These are phyloP conservation scores for Phrixothrix hirtus DNA, from an alignment of 2,888 invertebrate genomes.

Conservation along the genomic window DNA sequence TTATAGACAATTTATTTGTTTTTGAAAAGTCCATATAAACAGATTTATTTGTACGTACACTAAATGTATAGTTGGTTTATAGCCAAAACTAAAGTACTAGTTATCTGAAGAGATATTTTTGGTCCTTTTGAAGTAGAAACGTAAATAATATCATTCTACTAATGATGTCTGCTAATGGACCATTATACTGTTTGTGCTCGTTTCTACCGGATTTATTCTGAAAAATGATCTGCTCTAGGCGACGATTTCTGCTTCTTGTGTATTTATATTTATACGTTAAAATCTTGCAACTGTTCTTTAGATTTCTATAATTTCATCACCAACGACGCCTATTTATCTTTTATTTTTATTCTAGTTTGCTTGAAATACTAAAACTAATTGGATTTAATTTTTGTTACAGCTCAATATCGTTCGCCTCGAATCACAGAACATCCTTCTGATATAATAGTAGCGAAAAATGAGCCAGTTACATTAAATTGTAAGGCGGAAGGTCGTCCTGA, in stretches of 20 bases:
- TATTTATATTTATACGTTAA: background rate
- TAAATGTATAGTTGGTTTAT: slow-evolving; percentile 8
- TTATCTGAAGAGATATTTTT: slow-evolving; percentile 20
- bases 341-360: no score
- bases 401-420: slow-evolving; percentile 85
- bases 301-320: no score
- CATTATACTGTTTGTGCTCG: slow-evolving; percentile 45
- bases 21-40: slow-evolving; percentile 3
- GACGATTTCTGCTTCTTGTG: background rate
- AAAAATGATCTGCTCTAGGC: slow-evolving; percentile 22
- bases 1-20: background rate
- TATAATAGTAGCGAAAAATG: slow-evolving; percentile 93
- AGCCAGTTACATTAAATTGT: slow-evolving; percentile 96
- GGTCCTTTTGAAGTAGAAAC: slow-evolving; percentile 38
- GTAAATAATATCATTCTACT: slow-evolving; percentile 45
- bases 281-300: background rate
- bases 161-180: slow-evolving; percentile 48
- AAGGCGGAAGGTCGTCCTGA: slow-evolving; percentile 96
- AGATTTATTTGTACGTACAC: background rate
- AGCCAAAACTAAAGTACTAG: slow-evolving; percentile 11
- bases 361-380: no score
- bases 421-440: slow-evolving; percentile 98
- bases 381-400: slow-evolving; percentile 57
- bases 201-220: slow-evolving; percentile 36
- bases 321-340: no score